A percentile compares a stretch with the other conserved stretches of the same genome.
Evolutionary conservation across 2,888 invertebrate genomes (phyloP).

Genomic region (Thalpophila matura): DNA sequence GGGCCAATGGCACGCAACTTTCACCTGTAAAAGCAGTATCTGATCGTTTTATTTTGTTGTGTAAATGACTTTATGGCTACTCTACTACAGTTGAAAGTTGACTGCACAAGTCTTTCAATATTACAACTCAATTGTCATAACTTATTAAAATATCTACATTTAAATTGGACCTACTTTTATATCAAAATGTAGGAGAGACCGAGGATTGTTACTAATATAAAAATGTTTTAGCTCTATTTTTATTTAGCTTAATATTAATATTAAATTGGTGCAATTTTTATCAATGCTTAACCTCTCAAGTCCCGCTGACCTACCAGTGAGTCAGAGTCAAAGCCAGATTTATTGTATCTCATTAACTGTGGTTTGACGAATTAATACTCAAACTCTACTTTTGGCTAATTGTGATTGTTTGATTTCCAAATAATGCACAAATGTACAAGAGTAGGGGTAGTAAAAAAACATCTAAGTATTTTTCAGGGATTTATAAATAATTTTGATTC

Average conservation of each 20-base stretch:
- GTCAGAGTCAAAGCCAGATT: too few species aligned
- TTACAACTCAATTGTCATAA: conserved; percentile 35
- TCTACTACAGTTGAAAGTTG: conserved; percentile 53
- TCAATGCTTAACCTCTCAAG: too few species aligned
- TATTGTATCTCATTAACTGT: too few species aligned
- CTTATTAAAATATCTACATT: conserved; percentile 19
- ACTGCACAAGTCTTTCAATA: conserved; percentile 59
- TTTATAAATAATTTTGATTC: too few species aligned
- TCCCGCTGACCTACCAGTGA: too few species aligned
- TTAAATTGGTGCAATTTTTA: background rate
- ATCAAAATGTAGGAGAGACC: conserved; percentile 29
- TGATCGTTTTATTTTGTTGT: background rate
- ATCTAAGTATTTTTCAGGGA: too few species aligned
- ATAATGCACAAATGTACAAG: too few species aligned
- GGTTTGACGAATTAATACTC: too few species aligned
- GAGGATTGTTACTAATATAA: conserved; percentile 4
- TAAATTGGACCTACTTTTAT: conserved; percentile 56
- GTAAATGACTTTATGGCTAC: background rate
- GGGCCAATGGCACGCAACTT: conserved; percentile 45
- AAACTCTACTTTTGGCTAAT: too few species aligned
- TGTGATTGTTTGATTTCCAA: too few species aligned
- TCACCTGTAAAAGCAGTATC: conserved; percentile 30
- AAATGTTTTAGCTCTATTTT: background rate
- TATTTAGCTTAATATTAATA: background rate
- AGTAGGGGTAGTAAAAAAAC: too few species aligned